A percentile compares a stretch with the other conserved stretches of the same genome.
Evolutionary conservation across 92 coral and sea anemone species (phyloP).

Genomic region (Umimayanthus kanabou): DNA sequence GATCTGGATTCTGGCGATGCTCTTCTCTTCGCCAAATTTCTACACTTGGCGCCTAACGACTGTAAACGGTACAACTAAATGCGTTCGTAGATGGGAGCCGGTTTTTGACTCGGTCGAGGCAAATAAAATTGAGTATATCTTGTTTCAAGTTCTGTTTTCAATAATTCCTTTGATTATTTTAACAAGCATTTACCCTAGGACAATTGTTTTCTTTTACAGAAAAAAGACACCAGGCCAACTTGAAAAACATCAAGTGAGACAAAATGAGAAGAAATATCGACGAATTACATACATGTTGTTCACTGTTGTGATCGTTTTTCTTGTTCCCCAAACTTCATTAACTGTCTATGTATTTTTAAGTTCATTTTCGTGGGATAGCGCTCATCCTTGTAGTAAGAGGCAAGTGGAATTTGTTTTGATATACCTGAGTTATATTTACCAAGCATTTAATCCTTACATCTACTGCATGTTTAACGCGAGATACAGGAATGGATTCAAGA

Average conservation of each 20-base stretch:
- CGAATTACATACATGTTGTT: too few species aligned
- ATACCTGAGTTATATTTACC: not conserved
- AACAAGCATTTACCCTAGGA: not conserved
- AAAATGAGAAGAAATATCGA: too few species aligned
- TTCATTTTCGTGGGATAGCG: not conserved
- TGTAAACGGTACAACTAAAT: not conserved
- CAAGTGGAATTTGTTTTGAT: not conserved
- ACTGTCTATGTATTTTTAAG: not conserved
- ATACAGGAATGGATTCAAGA: not conserved
- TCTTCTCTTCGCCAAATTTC: too few species aligned
- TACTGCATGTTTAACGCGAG: not conserved
- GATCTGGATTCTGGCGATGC: too few species aligned
- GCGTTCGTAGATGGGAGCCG: not conserved
- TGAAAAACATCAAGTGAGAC: not conserved
- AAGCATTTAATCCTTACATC: not conserved
- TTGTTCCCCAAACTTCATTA: not conserved
- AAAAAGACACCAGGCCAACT: not conserved
- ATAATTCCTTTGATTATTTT: not conserved
- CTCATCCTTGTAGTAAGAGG: not conserved
- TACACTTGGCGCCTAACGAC: not conserved
- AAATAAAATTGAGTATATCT: not conserved
- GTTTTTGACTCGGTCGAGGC: not conserved
- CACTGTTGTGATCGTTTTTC: not conserved
- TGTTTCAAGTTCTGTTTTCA: not conserved
- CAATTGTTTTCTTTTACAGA: not conserved